Evolutionary conservation across 1,140 invertebrate genomes (phyloP).

Genomic region (Hypsibius dujardini): DNA sequence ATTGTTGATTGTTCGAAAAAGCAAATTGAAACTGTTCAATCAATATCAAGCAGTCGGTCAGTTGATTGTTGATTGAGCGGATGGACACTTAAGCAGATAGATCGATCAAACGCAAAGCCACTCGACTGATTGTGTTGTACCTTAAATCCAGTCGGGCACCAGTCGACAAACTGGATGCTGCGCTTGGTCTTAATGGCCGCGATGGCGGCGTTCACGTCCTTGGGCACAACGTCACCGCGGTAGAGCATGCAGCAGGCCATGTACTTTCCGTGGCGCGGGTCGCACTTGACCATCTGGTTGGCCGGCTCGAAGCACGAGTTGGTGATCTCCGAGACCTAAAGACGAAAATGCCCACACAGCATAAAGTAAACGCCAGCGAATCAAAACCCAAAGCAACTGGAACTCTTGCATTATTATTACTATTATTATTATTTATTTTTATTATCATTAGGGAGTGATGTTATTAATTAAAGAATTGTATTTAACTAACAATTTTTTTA

Average conservation of each 20-base stretch:
- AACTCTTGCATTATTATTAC: too few relatives aligned
- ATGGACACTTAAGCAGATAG: not conserved
- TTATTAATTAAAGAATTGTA: too few relatives aligned
- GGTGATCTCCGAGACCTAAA: conserved; percentile 51
- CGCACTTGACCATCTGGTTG: conserved; percentile 62
- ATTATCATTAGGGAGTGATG: too few relatives aligned
- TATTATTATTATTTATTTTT: too few relatives aligned
- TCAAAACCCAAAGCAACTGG: too few relatives aligned
- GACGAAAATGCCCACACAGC: not conserved
- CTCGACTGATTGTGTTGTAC: too few relatives aligned
- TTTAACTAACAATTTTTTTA: not conserved
- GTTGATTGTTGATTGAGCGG: too few relatives aligned
- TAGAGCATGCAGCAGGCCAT: conserved; percentile 74
- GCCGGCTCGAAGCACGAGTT: conserved; percentile 61
- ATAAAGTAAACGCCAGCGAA: too few relatives aligned
- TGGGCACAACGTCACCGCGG: conserved; percentile 54
- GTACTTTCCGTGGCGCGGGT: conserved; percentile 35
- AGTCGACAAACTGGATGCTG: conserved; percentile 59
- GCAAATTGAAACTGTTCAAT: too few relatives aligned
- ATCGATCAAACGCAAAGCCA: conserved; percentile 7
- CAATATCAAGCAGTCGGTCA: too few relatives aligned
- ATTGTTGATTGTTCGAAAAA: too few relatives aligned
- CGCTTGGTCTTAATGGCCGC: conserved; percentile 63
- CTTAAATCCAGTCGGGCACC: conserved; percentile 61
- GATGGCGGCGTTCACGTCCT: conserved; percentile 69